Conservation (phyloP, 2,888 invertebrate genomes). For the Lasius platythorax region DNA sequence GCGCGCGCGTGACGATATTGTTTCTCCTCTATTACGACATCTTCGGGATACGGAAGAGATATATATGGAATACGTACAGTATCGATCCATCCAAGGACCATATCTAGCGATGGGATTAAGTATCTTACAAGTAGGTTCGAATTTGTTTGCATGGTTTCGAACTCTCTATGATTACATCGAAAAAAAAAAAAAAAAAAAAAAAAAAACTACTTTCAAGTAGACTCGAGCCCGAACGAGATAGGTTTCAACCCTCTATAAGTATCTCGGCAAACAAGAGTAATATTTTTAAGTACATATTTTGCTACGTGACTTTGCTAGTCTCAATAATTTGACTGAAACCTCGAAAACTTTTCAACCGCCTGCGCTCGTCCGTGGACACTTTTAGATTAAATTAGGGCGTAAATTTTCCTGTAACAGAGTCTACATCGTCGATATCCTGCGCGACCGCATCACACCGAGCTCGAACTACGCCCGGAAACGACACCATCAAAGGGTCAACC, state of each 20-base stretch:
- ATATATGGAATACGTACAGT: not conserved
- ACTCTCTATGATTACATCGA: too few species aligned
- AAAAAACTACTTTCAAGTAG: too few species aligned
- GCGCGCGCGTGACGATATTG: slow-evolving; percentile 22
- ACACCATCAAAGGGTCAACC: slow-evolving; percentile 30
- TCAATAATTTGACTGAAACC: not conserved
- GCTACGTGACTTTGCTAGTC: not conserved
- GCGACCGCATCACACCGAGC: not conserved
- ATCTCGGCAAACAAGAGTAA: too few species aligned
- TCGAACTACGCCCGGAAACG: slow-evolving; percentile 13
- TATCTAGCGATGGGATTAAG: too few species aligned
- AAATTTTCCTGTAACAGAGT: slow-evolving; percentile 25
- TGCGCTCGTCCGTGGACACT: not conserved
- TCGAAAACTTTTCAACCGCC: not conserved
- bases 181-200: too few species aligned
- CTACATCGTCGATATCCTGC: not conserved
- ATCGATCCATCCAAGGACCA: not conserved
- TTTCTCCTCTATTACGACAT: slow-evolving; percentile 10
- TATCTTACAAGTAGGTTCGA: too few species aligned
- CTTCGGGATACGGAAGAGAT: not conserved
- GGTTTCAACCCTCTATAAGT: too few species aligned
- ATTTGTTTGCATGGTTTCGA: too few species aligned
- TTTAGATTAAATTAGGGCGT: slow-evolving; percentile 32
- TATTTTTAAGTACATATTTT: too few species aligned
- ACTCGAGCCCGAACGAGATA: too few species aligned